These are phyloP conservation scores for Sterrhoptilus dennistouni DNA, from an alignment of 2,113 vertebrate genomes.

Conservation along the genomic window DNA sequence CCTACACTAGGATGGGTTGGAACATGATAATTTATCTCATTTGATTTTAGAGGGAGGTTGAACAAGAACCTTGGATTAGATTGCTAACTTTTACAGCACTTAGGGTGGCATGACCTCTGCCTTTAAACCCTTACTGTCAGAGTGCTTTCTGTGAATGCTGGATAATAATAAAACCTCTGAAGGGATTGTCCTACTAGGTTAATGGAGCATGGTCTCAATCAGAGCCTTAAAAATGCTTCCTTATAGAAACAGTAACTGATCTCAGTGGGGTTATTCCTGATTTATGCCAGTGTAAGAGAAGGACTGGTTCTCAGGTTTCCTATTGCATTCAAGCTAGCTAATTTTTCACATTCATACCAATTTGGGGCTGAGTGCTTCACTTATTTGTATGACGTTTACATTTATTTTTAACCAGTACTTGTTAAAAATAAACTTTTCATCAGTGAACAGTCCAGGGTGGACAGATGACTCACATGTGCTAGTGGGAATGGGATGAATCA, in stretches of 20 bases:
- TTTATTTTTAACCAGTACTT: conserved; percentile 53
- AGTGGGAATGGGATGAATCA: conserved; percentile 57
- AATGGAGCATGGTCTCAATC: conserved; percentile 49
- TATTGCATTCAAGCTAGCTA: conserved; percentile 12
- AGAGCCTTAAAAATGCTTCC: conserved; percentile 51
- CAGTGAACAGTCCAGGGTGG: background rate
- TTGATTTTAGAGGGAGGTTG: background rate
- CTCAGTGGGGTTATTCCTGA: conserved; percentile 41
- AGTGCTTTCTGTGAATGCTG: background rate
- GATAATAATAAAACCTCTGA: conserved; percentile 21
- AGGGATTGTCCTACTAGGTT: background rate
- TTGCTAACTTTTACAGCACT: background rate
- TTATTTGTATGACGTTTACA: conserved; percentile 32
- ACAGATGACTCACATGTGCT: conserved; percentile 52
- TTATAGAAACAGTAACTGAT: conserved; percentile 54
- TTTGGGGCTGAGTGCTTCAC: background rate
- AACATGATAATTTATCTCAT: background rate
- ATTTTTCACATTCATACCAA: conserved; percentile 56
- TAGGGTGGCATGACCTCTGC: background rate
- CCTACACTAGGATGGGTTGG: background rate
- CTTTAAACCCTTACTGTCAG: background rate
- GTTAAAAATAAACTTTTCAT: conserved; percentile 66
- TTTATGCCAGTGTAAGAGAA: conserved; percentile 49
- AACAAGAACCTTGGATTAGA: background rate
- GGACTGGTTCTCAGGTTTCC: conserved; percentile 43